Conservation (phyloP, 2,888 invertebrate genomes). For the Andrena hattorfiana region DNA sequence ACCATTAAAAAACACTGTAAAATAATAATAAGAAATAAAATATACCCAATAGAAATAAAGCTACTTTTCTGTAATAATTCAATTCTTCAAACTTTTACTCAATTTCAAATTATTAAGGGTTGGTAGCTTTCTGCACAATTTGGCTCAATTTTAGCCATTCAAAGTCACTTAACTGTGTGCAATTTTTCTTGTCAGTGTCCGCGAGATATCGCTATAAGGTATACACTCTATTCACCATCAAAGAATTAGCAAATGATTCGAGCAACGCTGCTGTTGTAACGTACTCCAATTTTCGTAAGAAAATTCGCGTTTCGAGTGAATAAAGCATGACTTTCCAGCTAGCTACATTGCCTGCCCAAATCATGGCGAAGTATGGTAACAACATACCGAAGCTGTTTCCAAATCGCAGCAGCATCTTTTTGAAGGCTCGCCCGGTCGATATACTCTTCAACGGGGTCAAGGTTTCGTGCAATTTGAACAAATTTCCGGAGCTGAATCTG, state of each 20-base stretch:
- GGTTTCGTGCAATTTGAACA: constrained; percentile 85
- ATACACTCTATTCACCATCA: too few species aligned
- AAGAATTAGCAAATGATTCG: too few species aligned
- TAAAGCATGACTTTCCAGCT: constrained; percentile 81
- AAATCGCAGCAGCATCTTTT: constrained; percentile 86
- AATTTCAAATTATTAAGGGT: not conserved
- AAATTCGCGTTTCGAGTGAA: not conserved
- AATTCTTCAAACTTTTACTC: not conserved
- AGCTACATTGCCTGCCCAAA: constrained; percentile 84
- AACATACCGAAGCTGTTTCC: constrained; percentile 86
- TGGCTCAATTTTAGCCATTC: too few species aligned
- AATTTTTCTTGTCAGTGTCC: too few species aligned
- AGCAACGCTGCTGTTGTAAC: too few species aligned
- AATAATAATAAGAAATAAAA: too few species aligned
- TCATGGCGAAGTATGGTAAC: constrained; percentile 85
- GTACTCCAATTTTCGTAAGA: not conserved
- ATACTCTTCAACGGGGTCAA: constrained; percentile 87
- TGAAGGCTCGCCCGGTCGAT: constrained; percentile 86
- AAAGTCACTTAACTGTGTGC: too few species aligned
- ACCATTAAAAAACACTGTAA: too few species aligned
- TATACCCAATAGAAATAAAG: too few species aligned
- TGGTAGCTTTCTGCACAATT: too few species aligned
- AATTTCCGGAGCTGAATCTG: constrained; percentile 66
- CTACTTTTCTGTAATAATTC: too few species aligned
- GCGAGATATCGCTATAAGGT: too few species aligned